These are phyloP conservation scores for Scolopax mira DNA, from an alignment of 2,113 vertebrate species.

Conservation along the genomic window DNA sequence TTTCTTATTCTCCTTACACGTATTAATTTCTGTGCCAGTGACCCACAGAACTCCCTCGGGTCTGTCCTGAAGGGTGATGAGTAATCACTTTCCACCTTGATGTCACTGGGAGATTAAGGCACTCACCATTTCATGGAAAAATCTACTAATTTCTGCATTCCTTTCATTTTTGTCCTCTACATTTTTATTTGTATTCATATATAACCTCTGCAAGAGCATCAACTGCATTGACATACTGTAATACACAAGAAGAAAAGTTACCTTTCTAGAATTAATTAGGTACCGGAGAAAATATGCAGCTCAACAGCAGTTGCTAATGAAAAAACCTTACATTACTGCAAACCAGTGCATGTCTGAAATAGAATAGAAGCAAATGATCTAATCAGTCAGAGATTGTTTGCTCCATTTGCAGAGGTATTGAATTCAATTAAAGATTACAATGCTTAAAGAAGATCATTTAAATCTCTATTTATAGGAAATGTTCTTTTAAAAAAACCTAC, in stretches of 20 bases:
- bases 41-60: background rate
- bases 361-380: conserved; percentile 60
- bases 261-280: conserved; percentile 40
- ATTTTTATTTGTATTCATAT: background rate
- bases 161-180: background rate
- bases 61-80: background rate
- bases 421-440: conserved; percentile 68
- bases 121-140: background rate
- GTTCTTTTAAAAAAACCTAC: background rate
- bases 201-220: background rate
- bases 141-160: background rate
- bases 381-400: conserved; percentile 71
- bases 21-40: background rate
- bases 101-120: background rate
- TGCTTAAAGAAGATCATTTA: conserved; percentile 52
- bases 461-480: conserved; percentile 52
- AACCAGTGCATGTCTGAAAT: conserved; percentile 43
- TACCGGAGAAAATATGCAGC: conserved; percentile 34
- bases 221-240: background rate
- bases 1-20: background rate
- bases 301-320: conserved; percentile 41
- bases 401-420: conserved; percentile 61
- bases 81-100: background rate
- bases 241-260: conserved; percentile 10
- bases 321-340: conserved; percentile 2